Evolutionary conservation across 2,113 vertebrate genomes (phyloP), one percentile per base, ranked within the genome.

Genomic region (Psilopogon haemacephalus): DNA sequence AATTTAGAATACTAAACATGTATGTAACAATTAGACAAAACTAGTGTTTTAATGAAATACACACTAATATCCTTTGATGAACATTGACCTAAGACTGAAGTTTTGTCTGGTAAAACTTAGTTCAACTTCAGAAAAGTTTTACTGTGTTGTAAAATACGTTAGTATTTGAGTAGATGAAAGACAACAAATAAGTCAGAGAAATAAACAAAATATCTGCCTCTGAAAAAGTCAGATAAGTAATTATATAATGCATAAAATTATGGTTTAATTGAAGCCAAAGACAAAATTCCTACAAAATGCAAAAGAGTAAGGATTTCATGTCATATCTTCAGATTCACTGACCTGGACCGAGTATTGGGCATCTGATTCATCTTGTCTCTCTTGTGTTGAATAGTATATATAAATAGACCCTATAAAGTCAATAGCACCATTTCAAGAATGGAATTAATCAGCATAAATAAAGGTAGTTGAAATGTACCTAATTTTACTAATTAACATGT

Each of bases 401-500:
- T 78, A 92, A 95, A 94, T 70, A 89, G 58, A 64, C 3, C 10
- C 33, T 46, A 42, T 75, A 42, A 75, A 87, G 44, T 82, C 89
- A 92, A 75, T 84, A 92, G 5, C 44, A 72, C 11, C 7, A 69
- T 88, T 84, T 94, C 55, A 91, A 91, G 75, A 85, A 91, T 35
- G 24, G 15, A n/a, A 81, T 68, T 78, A 84, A 48, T 81, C 86
- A 93, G 38, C 62, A 81, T 11, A 62, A 86, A 92, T 64, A 89
- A 84, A 90, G 42, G 52, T 84, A 82, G 86, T 74, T 3, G 2
- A 92, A 94, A 88, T 52, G 14, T 50, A 81, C 40, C 21, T 90
- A 68, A 90, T 96, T 88, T 92, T 93, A 60, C 28, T 81, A 81
- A 86, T 71, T 52, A 88, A 68, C 18, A 35, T 62, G 20, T 62